phyloP scores from a whole-genome alignment of 1,140 invertebrate species.

The Temnothorax nylanderi region DNA sequence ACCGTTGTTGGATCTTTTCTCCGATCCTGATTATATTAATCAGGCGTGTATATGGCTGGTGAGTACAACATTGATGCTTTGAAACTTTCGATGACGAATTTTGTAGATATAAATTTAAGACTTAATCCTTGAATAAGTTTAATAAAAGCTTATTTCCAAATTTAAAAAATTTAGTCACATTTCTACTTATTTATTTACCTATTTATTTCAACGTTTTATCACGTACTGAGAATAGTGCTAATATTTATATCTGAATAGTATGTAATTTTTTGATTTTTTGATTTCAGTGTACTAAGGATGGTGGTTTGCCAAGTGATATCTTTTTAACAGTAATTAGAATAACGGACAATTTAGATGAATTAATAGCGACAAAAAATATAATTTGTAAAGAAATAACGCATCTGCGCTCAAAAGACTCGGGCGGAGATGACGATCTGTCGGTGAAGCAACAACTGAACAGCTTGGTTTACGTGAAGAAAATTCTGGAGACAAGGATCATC shows the following conservation, averaged over 20 bases:
- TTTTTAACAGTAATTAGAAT: constrained; percentile 93
- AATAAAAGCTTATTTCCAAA: background rate
- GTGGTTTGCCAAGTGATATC: constrained; percentile 91
- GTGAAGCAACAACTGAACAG: constrained; percentile 97
- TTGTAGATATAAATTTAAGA: background rate
- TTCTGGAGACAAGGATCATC: constrained; percentile 89
- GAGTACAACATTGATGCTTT: constrained; percentile 81
- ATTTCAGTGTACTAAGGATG: constrained; percentile 91
- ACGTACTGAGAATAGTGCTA: background rate
- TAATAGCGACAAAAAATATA: constrained; percentile 92
- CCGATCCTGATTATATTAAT: constrained; percentile 98
- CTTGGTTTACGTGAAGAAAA: constrained; percentile 92
- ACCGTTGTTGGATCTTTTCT: constrained; percentile 93
- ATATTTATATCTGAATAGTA: background rate
- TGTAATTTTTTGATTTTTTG: constrained; percentile 34
- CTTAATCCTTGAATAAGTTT: background rate
- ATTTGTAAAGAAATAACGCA: constrained; percentile 93
- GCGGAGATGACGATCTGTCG: constrained; percentile 92
- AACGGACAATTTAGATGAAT: constrained; percentile 92
- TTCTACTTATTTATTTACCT: background rate
- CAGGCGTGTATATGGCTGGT: constrained; percentile 96
- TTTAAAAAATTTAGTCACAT: background rate
- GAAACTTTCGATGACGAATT: background rate
- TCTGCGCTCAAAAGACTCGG: constrained; percentile 92
- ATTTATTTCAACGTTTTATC: constrained; percentile 1